phyloP scores from a whole-genome alignment of 2,797 vertebrate genomes.

The Schizothorax lantsangensis region DNA sequence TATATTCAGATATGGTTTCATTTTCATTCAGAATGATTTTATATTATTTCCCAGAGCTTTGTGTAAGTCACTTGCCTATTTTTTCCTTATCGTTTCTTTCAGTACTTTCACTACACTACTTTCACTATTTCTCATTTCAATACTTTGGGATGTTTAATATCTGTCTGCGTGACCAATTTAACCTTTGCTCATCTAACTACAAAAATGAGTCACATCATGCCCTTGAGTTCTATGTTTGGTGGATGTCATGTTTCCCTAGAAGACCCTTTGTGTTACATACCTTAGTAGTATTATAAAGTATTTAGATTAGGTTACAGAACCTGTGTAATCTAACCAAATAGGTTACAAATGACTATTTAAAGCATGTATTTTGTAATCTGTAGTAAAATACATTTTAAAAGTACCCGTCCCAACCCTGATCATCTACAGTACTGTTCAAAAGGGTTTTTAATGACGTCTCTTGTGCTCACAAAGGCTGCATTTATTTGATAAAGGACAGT shows the following conservation, averaged over 20 bases:
- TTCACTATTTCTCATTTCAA: neutral
- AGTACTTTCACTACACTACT: neutral
- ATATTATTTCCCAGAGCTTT: neutral
- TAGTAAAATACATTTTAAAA: too few species aligned
- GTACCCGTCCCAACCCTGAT: too few species aligned
- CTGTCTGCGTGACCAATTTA: conserved; percentile 20
- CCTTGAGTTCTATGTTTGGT: neutral
- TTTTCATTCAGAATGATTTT: neutral
- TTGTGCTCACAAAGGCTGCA: neutral
- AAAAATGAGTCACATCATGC: conserved; percentile 6
- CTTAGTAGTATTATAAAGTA: too few species aligned
- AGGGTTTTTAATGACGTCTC: neutral
- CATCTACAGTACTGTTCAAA: neutral
- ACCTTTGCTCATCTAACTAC: conserved; percentile 10
- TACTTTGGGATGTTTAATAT: neutral
- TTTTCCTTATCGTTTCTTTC: neutral
- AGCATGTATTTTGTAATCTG: too few species aligned
- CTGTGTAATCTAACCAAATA: too few species aligned
- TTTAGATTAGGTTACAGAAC: too few species aligned
- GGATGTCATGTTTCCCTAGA: too few species aligned
- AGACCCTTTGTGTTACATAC: too few species aligned
- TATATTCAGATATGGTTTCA: neutral
- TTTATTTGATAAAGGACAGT: neutral
- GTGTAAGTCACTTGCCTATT: neutral
- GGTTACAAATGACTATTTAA: too few species aligned